Percentiles rank a stretch among this genome's conserved stretches.
Evolutionary conservation across 2,888 invertebrate genomes (phyloP).

Genomic region (Heteromyza rotundicornis): DNA sequence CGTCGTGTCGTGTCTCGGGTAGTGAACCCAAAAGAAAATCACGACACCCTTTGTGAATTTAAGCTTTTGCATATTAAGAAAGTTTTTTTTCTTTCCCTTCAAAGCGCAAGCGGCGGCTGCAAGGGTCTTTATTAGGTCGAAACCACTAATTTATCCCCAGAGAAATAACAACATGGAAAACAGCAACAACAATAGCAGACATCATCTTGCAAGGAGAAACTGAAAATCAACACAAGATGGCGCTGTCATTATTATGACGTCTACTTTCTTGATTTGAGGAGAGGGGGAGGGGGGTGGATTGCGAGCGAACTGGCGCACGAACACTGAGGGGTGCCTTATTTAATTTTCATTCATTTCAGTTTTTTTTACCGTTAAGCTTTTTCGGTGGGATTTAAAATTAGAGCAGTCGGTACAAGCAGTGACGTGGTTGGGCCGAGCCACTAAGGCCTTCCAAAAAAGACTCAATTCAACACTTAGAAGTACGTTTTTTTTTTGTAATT

Average conservation of each 20-base stretch:
- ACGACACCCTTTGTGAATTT: neutral
- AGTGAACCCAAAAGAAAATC: neutral
- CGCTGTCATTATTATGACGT: constrained; percentile 5
- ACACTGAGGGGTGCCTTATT: constrained; percentile 8
- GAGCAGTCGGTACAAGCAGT: neutral
- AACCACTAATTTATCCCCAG: constrained; percentile 6
- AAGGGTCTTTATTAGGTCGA: constrained; percentile 4
- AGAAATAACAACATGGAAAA: constrained; percentile 19
- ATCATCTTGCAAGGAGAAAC: neutral
- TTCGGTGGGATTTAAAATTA: constrained; percentile 10
- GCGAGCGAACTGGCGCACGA: neutral
- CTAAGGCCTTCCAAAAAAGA: no score
- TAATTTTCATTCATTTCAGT: constrained; percentile 6
- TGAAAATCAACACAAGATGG: constrained; percentile 4
- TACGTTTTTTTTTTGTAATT: no score
- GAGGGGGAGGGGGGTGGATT: neutral
- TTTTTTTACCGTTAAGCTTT: neutral
- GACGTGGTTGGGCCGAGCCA: no score
- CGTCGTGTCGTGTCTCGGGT: no score
- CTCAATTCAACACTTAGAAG: neutral
- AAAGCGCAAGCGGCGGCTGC: neutral
- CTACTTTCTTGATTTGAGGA: neutral
- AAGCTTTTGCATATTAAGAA: neutral
- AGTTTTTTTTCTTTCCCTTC: neutral
- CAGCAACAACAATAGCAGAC: constrained; percentile 25